phyloP scores from a whole-genome alignment of 1,140 invertebrate genomes.

The Aricia agestis region DNA sequence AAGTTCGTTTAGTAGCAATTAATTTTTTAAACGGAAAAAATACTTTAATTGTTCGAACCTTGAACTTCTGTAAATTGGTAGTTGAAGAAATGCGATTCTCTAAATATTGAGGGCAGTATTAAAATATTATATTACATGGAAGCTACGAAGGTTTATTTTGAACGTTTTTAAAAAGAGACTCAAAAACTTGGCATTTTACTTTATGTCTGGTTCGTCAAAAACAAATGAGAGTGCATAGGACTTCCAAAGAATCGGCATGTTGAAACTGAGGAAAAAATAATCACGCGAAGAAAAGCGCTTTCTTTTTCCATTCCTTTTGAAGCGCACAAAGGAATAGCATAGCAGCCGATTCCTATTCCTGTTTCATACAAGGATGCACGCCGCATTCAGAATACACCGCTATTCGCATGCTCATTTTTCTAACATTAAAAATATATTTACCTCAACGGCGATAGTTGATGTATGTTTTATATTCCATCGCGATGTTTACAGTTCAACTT shows the following conservation, averaged over 20 bases:
- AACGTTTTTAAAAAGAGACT: not conserved
- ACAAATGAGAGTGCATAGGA: conserved; percentile 2
- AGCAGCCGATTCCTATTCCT: conserved; percentile 10
- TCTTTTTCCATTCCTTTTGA: conserved; percentile 9
- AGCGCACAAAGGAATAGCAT: not conserved
- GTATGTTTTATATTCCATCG: not conserved
- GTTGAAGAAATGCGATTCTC: too few relatives aligned
- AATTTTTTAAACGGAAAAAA: not conserved
- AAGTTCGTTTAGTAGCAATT: not conserved
- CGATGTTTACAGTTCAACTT: not conserved
- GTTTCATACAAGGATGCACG: conserved; percentile 4
- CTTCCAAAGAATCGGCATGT: not conserved
- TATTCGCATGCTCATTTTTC: not conserved
- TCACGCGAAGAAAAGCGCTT: conserved; percentile 11
- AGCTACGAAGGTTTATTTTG: too few relatives aligned
- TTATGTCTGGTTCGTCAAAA: not conserved
- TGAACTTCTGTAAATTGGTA: too few relatives aligned
- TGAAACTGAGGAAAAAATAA: conserved; percentile 1
- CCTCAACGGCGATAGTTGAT: not conserved
- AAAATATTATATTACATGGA: too few relatives aligned
- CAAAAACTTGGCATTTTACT: too few relatives aligned
- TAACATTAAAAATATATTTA: not conserved
- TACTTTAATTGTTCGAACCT: not conserved
- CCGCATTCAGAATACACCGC: conserved; percentile 7
- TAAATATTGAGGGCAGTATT: too few relatives aligned